Base-by-base conservation (phyloP, 2,113 vertebrate species). In the Oncorhynchus keta region DNA sequence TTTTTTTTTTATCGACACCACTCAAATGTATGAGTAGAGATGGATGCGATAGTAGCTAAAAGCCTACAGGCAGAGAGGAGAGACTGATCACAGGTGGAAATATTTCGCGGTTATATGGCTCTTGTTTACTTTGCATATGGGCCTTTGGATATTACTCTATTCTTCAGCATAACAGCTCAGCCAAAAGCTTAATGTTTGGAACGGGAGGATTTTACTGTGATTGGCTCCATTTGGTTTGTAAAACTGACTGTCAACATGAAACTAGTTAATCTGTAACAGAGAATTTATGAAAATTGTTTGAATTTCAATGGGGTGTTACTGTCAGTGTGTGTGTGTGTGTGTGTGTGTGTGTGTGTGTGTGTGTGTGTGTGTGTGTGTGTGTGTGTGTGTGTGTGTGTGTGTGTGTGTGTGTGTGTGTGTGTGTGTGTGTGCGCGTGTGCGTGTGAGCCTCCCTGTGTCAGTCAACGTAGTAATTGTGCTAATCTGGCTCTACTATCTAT, bases 401-500 rank as follows among this genome's bases (percentile, higher is more conserved):
- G 16, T 68, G 66, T 66, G 24, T 39, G 39, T 45, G 39, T 7
- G 30, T 32, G 16, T 68, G 66, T 66, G 24, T 39, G 39, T 45
- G 39, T 9, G 39, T 39, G 8, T 39, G 39, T 39, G 39, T 45
- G 39, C 9, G 39, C 9, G 39, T 11, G 9, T 45, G 39, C 11
- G 39, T 11, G 39, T 45, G 39, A 3, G 59, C 16, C 16, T 20
- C 28, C 13, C 66, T 68, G 28, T 13, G 30, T 26, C 32, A 39
- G 7, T 39, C 67, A 39, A 18, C 20, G 5, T n/a, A 75, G 39
- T 16, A 26, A 66, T 51, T 28, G 14, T 51, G 3, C 32, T 39
- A 45, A 24, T 26, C 61, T 14, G 45, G 62, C 59, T 72, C 72
- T 68, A 55, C 70, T 73, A 59, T 73, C 64, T 66, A 5, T 68